Evolutionary conservation across 2,888 invertebrate species (phyloP).

Genomic region (Syrista parreyssii): DNA sequence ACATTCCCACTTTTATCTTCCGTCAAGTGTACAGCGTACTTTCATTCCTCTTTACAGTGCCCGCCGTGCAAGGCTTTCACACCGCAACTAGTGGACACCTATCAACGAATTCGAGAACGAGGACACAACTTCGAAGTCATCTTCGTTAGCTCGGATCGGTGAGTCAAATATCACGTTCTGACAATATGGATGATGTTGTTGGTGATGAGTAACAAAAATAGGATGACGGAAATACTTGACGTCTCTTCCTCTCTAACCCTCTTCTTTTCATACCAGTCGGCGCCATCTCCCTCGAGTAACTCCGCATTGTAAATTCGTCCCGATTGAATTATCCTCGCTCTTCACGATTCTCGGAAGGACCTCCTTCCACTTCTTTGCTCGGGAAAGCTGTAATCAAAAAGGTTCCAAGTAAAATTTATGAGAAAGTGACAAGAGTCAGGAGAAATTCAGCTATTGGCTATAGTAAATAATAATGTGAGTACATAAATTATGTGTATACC

Average conservation of each 20-base stretch:
- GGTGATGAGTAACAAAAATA: background rate
- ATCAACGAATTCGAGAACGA: conserved; percentile 76
- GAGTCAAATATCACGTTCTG: conserved; percentile 41
- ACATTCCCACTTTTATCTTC: background rate
- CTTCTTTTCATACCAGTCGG: background rate
- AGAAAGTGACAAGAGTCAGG: background rate
- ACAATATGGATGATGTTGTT: background rate
- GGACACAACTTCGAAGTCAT: conserved; percentile 83
- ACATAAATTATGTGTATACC: background rate
- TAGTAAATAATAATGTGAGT: background rate
- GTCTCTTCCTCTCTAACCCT: background rate
- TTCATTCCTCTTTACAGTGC: conserved; percentile 72
- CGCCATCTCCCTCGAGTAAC: background rate
- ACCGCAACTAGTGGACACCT: conserved; percentile 80
- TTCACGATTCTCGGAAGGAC: background rate
- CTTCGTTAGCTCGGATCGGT: conserved; percentile 89
- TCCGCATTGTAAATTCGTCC: conserved; percentile 15
- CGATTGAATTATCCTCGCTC: conserved; percentile 17
- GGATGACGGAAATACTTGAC: background rate
- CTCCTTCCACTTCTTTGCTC: background rate
- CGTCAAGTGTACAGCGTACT: background rate
- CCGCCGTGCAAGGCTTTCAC: conserved; percentile 89
- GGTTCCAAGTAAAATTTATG: background rate
- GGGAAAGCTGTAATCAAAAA: background rate
- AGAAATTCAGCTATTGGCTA: background rate